Percentiles rank a stretch among this genome's conserved stretches.
Conservation (phyloP, 2,113 vertebrate species). For the Podilymbus podiceps region DNA sequence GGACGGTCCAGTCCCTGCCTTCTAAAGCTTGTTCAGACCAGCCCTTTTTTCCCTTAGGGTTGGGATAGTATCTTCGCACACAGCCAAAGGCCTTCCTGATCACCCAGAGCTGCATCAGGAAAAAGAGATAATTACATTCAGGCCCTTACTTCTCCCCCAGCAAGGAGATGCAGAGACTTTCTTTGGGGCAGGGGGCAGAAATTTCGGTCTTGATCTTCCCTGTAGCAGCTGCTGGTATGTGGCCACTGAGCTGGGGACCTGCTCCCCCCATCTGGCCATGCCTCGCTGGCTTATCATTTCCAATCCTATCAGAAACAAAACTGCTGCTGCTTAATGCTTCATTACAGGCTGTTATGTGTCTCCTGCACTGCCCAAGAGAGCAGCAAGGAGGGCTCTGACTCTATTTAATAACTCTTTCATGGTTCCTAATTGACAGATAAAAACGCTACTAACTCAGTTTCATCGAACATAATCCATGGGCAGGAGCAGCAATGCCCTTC, state of each 20-base stretch:
- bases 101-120: neutral
- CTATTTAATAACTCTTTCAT: conserved; percentile 67
- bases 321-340: conserved; percentile 64
- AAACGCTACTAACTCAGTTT: conserved; percentile 63
- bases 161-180: neutral
- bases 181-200: neutral
- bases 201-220: neutral
- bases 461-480: conserved; percentile 50
- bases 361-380: conserved; percentile 44
- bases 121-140: conserved; percentile 15
- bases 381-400: conserved; percentile 49
- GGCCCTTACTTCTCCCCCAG: neutral
- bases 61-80: neutral
- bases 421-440: conserved; percentile 72
- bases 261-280: neutral
- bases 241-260: neutral
- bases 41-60: neutral
- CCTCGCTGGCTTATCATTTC: conserved; percentile 48
- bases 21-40: neutral
- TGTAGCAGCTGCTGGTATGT: neutral
- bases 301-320: conserved; percentile 69
- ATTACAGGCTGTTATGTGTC: conserved; percentile 58
- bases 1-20: neutral
- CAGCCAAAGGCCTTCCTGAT: neutral
- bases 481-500: neutral